Evolutionary conservation across 2,113 vertebrate genomes (phyloP), one percentile per base, ranked within the genome.

Genomic region (Sylvilagus bachmani): DNA sequence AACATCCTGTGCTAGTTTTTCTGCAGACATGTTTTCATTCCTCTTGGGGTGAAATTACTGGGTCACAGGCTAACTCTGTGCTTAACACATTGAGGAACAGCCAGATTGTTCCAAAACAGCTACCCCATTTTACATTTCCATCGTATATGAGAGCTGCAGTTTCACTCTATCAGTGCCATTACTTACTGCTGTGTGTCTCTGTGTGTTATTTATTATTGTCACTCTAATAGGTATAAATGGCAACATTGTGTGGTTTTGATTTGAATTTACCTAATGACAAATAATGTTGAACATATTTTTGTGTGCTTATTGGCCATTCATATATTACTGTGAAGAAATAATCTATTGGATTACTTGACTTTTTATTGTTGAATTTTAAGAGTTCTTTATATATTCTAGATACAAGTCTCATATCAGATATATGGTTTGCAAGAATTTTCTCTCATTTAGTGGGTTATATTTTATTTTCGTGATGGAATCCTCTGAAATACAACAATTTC

Each of bases 61-160:
- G 27, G 6, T 74, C 17, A 38, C 62, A 27, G 64, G 24, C 5
- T 75, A 73, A 89, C 27, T 95, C 27, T 29, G 19, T 89, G 36
- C 79, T 89, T 87, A 79, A 88, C 10, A 53, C 61, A 93, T 90
- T 87, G 82, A 88, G 53, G 21, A 87, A 17, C 31, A 81, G 44
- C 70, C 38, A 79, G 75, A 11, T n/a, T 69, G 75, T 92, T 92
- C 66, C 49, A 96, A 90, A 89, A 33, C 4, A 22, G 21, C 22
- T 33, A 31, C 0, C 29, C 25, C 22, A 31, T 85, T 79, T 86
- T 84, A 64, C 31, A 75, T 75, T 84, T 31, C 31, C 38, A 29
- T 1, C 8, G 11, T 66, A 17, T 84, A 49, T 24, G 29, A 71
- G 38, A 14, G 3, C n/a, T 70, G 36, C 38, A 67, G 1, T 69